Evolutionary conservation across 2,113 vertebrate genomes (phyloP).

Genomic region (Chauna torquata): DNA sequence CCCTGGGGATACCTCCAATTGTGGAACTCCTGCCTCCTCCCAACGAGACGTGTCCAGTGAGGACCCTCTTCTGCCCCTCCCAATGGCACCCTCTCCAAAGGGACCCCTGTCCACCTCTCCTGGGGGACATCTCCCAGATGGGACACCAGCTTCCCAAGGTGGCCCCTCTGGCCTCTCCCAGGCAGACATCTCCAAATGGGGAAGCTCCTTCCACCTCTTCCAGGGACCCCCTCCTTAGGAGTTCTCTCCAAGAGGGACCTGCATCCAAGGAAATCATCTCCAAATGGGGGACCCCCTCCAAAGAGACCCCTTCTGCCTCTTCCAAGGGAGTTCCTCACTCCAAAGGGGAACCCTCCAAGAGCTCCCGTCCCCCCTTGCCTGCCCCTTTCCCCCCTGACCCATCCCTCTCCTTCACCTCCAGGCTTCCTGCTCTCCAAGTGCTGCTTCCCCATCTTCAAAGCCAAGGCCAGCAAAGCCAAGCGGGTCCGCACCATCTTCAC

Average conservation of each 20-base stretch:
- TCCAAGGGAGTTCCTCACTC: background rate
- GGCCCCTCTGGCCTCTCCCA: background rate
- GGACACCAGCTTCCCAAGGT: too few relatives aligned
- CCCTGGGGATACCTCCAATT: background rate
- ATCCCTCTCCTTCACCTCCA: background rate
- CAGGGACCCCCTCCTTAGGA: rapidly evolving
- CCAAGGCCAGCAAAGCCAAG: conserved; percentile 80
- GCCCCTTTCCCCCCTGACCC: background rate
- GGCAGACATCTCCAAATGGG: too few relatives aligned
- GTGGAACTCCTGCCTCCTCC: background rate
- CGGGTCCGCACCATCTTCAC: conserved; percentile 85
- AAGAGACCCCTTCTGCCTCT: background rate
- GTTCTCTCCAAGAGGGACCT: too few relatives aligned
- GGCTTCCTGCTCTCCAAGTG: conserved; percentile 71
- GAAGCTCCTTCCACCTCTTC: background rate
- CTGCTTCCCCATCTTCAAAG: conserved; percentile 69
- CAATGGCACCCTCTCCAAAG: too few relatives aligned
- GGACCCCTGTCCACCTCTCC: too few relatives aligned
- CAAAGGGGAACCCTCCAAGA: background rate
- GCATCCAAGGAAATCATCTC: background rate
- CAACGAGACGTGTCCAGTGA: background rate
- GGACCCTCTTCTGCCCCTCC: background rate
- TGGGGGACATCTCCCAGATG: too few relatives aligned
- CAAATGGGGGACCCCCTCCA: background rate
- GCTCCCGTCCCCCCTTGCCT: background rate